Evolutionary conservation across 2,113 vertebrate genomes (phyloP).

Genomic region (Labeo catla): DNA sequence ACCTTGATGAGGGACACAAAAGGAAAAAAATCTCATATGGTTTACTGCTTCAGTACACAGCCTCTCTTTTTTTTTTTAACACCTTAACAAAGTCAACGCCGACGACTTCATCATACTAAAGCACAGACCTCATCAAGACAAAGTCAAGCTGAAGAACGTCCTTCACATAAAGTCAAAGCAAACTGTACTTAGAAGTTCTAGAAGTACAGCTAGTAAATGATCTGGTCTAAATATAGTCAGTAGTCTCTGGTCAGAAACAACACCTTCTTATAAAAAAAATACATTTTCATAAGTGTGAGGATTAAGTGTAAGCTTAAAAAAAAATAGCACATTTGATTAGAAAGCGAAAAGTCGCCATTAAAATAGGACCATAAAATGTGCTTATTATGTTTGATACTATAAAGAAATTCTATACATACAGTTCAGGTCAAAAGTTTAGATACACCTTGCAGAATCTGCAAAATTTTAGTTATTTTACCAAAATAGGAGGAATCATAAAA

Average conservation of each 20-base stretch:
- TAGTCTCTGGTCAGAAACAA: not conserved
- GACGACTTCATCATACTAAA: slow-evolving; percentile 59
- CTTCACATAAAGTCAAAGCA: slow-evolving; percentile 53
- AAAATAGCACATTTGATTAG: not conserved
- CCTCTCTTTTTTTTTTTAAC: slow-evolving; percentile 18
- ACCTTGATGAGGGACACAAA: slow-evolving; percentile 20
- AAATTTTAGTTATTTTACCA: too few species aligned
- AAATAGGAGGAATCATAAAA: too few species aligned
- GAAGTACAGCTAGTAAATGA: slow-evolving; percentile 29
- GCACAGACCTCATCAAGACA: slow-evolving; percentile 60
- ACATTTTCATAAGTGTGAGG: not conserved
- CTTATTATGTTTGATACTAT: too few species aligned
- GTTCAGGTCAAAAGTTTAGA: too few species aligned
- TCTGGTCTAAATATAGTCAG: slow-evolving; percentile 43
- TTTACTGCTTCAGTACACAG: slow-evolving; percentile 70
- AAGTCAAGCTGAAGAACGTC: slow-evolving; percentile 53
- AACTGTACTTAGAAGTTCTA: slow-evolving; percentile 49
- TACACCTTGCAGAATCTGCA: too few species aligned
- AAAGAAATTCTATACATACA: too few species aligned
- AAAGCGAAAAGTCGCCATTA: not conserved
- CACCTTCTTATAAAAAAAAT: not conserved
- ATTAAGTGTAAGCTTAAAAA: slow-evolving; percentile 16
- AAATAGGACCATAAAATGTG: not conserved
- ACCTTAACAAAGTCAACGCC: slow-evolving; percentile 66
- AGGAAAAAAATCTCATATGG: slow-evolving; percentile 45